Conservation (phyloP, 2,888 invertebrate species). For the Diachrysia chrysitis region DNA sequence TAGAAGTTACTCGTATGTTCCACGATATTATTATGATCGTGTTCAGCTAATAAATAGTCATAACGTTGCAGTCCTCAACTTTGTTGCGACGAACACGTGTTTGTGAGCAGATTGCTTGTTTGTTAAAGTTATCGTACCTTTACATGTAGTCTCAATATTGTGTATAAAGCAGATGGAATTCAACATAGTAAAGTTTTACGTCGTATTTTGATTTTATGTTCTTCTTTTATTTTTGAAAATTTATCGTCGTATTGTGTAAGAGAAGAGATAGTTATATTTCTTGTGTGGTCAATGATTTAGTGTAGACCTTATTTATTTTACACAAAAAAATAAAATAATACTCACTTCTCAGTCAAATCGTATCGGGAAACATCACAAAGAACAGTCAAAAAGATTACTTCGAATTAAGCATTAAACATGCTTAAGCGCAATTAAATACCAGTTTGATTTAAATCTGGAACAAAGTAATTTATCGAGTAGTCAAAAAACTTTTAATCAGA, state of each 20-base stretch:
- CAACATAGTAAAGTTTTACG: background rate
- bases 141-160: background rate
- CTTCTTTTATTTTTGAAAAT: too few species aligned
- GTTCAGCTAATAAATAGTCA: slow-evolving; percentile 24
- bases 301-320: background rate
- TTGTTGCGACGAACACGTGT: slow-evolving; percentile 10
- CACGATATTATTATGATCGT: background rate
- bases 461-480: background rate
- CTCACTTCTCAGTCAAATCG: too few species aligned
- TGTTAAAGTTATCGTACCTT: background rate
- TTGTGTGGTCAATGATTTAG: too few species aligned
- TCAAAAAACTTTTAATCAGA: background rate
- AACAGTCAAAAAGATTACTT: too few species aligned
- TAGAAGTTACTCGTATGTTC: slow-evolving; percentile 7
- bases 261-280: too few species aligned
- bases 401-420: too few species aligned
- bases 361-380: too few species aligned
- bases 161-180: background rate
- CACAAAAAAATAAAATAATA: too few species aligned
- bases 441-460: background rate
- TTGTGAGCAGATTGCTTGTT: background rate
- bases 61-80: slow-evolving; percentile 10
- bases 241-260: too few species aligned
- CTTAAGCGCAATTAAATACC: background rate
- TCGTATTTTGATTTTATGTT: background rate